Evolutionary conservation across 1,140 invertebrate genomes (phyloP), one percentile per base, ranked within the genome.

Genomic region (Helicoverpa zea): DNA sequence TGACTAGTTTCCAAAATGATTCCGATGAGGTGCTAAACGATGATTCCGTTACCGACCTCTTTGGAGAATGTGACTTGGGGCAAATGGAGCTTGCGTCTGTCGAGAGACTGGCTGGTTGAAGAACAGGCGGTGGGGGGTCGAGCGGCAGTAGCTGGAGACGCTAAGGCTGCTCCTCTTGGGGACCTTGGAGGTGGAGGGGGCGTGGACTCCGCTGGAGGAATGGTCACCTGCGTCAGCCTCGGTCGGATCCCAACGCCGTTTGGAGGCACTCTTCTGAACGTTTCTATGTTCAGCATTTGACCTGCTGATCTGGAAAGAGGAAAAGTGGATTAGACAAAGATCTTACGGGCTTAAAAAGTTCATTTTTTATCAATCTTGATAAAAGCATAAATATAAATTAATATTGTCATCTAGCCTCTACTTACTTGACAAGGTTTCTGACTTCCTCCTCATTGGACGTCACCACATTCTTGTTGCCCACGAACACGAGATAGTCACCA

Each of bases 401-500:
- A 16, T 9, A 61, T 61, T 23, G 5, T 16, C 23, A 29, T 29
- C 2, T 30, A 23, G 23, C 2, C 54, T 30, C 29, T 43, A 93
- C 96, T 95, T 94, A 97, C 96, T 97, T 97, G 85, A 98, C 98
- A 82, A 98, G 96, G 85, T 97, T 96, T 72, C 98, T 95, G 61
- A 98, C 97, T 90, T 98, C 97, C 74, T 98, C 97, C 83, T 98
- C 97, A 4, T 96, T 96, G 89, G 96, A 96, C 80, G 97, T 98
- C 56, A 98, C 98, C 14, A 98, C 97, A 90, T 98, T 98, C 82
- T 97, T 97, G 88, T 97, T 97, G 77, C 98, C 97, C 54, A 98
- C 97, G 90, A 98, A 98, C 70, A 98, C 98, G 54, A 98, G 96
- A 92, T 98, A 97, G 90, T 98, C 98, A 14, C 98, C 98, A 0